Evolutionary conservation across 2,113 vertebrate species (phyloP).

Genomic region (Rhynchopsitta pachyrhyncha): DNA sequence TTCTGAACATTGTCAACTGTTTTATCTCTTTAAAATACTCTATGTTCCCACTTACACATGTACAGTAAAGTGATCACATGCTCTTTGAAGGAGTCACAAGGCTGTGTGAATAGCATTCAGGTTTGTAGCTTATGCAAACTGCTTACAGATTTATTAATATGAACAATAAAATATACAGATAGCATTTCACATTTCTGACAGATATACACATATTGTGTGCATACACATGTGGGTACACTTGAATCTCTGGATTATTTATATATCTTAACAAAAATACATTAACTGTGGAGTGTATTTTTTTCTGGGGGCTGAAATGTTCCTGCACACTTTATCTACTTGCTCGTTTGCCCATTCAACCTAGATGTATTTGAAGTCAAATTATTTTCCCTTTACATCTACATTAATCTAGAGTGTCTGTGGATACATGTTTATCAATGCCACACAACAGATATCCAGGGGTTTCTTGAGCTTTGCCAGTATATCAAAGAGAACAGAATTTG

Average conservation of each 20-base stretch:
- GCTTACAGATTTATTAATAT: slow-evolving; percentile 1
- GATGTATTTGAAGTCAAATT: neutral
- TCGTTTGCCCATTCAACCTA: neutral
- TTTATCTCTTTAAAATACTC: slow-evolving; percentile 22
- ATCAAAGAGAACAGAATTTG: neutral
- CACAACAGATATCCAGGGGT: neutral
- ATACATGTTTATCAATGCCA: neutral
- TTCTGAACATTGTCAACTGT: slow-evolving; percentile 14
- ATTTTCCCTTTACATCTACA: neutral
- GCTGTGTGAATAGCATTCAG: neutral
- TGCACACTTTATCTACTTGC: neutral
- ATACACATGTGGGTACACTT: neutral
- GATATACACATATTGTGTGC: neutral
- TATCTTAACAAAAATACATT: neutral
- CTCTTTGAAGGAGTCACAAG: neutral
- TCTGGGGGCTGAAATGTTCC: neutral
- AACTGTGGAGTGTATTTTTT: neutral
- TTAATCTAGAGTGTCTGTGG: neutral
- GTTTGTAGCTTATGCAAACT: neutral
- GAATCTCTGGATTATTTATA: neutral
- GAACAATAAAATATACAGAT: neutral
- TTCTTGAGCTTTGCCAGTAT: neutral
- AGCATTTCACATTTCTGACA: neutral
- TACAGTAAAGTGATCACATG: neutral
- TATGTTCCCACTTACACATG: neutral